Conservation (phyloP, 1,140 invertebrate species). For the Tribolium castaneum region DNA sequence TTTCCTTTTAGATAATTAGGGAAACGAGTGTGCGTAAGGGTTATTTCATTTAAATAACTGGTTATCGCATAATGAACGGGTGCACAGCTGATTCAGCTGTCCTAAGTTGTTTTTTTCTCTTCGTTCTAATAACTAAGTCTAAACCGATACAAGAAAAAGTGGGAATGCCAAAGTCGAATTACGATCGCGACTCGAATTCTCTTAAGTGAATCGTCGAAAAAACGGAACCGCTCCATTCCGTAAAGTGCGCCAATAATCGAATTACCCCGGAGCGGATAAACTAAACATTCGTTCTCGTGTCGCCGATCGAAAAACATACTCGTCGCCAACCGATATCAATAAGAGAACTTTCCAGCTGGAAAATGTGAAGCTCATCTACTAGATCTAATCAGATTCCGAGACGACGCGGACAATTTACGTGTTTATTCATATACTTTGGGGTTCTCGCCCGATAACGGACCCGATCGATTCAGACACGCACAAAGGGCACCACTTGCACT, state of each 20-base stretch:
- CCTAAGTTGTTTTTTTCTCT: background rate
- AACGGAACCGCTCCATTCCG: background rate
- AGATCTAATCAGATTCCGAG: slow-evolving; percentile 51
- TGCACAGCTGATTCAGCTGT: background rate
- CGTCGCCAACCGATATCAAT: slow-evolving; percentile 52
- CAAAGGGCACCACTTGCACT: background rate
- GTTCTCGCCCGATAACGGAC: background rate
- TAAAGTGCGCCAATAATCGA: slow-evolving; percentile 53
- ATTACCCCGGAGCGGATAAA: slow-evolving; percentile 52
- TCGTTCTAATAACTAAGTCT: background rate
- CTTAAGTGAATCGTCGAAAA: slow-evolving; percentile 45
- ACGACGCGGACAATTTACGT: slow-evolving; percentile 29
- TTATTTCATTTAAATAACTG: slow-evolving; percentile 10
- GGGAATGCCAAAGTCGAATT: slow-evolving; percentile 35
- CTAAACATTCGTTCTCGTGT: slow-evolving; percentile 53
- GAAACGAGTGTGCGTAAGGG: slow-evolving; percentile 26
- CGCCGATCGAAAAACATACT: slow-evolving; percentile 51
- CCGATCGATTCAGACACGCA: background rate
- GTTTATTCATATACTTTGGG: slow-evolving; percentile 19
- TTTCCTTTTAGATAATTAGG: slow-evolving; percentile 38
- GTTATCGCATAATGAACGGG: slow-evolving; percentile 16
- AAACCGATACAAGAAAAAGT: slow-evolving; percentile 9
- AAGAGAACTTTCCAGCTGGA: slow-evolving; percentile 53
- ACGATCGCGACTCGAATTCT: slow-evolving; percentile 36
- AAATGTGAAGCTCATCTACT: slow-evolving; percentile 46